phyloP scores from a whole-genome alignment of 2,888 invertebrate genomes.

The Corythucha ciliata region DNA sequence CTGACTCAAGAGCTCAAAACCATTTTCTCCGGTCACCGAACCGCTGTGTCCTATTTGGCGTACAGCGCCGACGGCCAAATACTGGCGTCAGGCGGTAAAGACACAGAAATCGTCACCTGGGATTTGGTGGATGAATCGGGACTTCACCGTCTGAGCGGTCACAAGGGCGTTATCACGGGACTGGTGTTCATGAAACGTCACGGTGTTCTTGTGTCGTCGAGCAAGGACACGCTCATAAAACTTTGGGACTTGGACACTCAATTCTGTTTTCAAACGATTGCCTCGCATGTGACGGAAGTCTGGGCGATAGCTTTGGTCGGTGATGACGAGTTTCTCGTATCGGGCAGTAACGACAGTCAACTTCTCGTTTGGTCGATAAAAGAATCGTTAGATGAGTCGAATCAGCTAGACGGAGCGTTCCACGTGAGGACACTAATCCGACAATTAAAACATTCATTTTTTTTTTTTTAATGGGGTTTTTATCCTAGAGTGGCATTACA shows the following conservation, averaged over 20 bases:
- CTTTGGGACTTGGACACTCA: constrained; percentile 95
- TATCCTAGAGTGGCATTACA: constrained; percentile 52
- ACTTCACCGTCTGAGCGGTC: constrained; percentile 77
- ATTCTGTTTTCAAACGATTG: constrained; percentile 89
- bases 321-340: constrained; percentile 72
- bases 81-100: constrained; percentile 84
- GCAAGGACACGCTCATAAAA: constrained; percentile 90
- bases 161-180: constrained; percentile 83
- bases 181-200: constrained; percentile 60
- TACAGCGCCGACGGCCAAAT: constrained; percentile 77
- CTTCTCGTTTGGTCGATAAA: constrained; percentile 61
- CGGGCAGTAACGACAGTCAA: constrained; percentile 76
- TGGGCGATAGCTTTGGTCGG: constrained; percentile 75
- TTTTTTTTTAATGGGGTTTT: neutral
- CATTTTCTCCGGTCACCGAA: constrained; percentile 74
- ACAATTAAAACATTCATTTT: neutral
- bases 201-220: constrained; percentile 65
- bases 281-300: constrained; percentile 80
- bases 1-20: constrained; percentile 60
- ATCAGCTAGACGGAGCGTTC: constrained; percentile 1
- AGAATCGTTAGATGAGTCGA: neutral
- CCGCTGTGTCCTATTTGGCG: constrained; percentile 68
- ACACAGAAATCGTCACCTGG: constrained; percentile 89
- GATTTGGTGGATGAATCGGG: constrained; percentile 90
- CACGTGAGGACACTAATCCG: no score